Evolutionary conservation across 2,113 vertebrate species (phyloP).

Genomic region (Rhabdornis inornatus): DNA sequence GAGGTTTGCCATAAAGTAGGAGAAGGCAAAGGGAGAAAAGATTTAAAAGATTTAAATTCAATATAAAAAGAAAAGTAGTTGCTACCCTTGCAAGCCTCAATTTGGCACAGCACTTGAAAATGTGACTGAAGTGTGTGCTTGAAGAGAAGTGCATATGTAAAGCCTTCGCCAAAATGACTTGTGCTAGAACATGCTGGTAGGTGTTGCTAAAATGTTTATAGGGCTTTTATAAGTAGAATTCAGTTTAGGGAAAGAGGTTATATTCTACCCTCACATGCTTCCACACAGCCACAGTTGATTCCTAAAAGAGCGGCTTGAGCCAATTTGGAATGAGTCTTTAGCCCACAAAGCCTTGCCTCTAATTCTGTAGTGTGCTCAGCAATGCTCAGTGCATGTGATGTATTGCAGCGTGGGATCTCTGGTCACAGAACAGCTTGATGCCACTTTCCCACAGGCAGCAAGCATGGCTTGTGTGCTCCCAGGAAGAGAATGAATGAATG

Average conservation of each 20-base stretch:
- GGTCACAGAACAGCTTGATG: background rate
- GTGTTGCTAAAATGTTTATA: background rate
- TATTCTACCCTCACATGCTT: background rate
- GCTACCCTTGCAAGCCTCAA: background rate
- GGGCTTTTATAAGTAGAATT: background rate
- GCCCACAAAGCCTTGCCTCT: constrained; percentile 1
- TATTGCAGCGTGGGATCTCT: background rate
- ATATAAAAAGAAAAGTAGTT: background rate
- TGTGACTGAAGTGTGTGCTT: background rate
- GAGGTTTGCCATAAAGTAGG: background rate
- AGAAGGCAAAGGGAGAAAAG: background rate
- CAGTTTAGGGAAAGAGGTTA: background rate
- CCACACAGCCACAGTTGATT: background rate
- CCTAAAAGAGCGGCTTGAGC: background rate
- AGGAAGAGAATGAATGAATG: background rate
- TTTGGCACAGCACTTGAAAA: background rate
- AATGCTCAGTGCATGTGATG: background rate
- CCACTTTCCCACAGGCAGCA: background rate
- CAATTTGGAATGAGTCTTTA: background rate
- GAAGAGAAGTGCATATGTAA: background rate
- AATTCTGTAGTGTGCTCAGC: background rate
- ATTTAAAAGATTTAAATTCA: background rate
- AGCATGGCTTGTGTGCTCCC: background rate
- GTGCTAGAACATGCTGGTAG: background rate
- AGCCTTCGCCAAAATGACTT: background rate